These are phyloP conservation scores for Muntiacus reevesi DNA, from an alignment of 2,113 vertebrate species.

Conservation along the genomic window DNA sequence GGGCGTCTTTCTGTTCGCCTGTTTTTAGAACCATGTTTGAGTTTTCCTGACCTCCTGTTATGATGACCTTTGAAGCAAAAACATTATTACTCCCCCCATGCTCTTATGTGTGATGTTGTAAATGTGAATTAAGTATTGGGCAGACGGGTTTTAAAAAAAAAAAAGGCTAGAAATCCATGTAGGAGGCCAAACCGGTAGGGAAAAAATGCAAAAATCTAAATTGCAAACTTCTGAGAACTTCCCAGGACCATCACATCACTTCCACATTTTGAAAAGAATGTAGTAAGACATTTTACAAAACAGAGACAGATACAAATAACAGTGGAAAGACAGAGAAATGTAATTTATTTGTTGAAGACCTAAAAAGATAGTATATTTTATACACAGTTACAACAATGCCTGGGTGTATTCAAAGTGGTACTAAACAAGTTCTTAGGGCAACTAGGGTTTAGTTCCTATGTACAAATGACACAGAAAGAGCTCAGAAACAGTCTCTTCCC, in stretches of 20 bases:
- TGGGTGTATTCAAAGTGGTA: not conserved
- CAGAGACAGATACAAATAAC: not conserved
- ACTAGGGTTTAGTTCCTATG: not conserved
- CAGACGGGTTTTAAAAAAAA: not conserved
- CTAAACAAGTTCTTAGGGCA: not conserved
- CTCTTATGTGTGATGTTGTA: slow-evolving; percentile 30
- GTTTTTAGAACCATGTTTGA: slow-evolving; percentile 72
- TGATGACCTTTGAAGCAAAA: slow-evolving; percentile 72
- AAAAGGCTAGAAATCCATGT: slow-evolving; percentile 40
- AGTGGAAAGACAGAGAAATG: not conserved
- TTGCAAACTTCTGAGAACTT: slow-evolving; percentile 53
- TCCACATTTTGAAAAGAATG: slow-evolving; percentile 48
- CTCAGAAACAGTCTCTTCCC: not conserved
- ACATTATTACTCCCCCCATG: not conserved
- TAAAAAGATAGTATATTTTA: not conserved
- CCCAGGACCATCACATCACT: slow-evolving; percentile 35
- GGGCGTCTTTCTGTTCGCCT: slow-evolving; percentile 50
- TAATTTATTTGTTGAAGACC: slow-evolving; percentile 32
- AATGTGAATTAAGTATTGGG: slow-evolving; percentile 64
- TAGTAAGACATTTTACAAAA: slow-evolving; percentile 30
- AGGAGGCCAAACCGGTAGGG: slow-evolving; percentile 31
- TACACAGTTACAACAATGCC: not conserved
- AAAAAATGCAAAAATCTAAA: slow-evolving; percentile 23
- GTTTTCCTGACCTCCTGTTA: slow-evolving; percentile 68
- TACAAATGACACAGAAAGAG: not conserved